Base-by-base conservation (phyloP, 1,140 invertebrate species). In the Eueides isabella region DNA sequence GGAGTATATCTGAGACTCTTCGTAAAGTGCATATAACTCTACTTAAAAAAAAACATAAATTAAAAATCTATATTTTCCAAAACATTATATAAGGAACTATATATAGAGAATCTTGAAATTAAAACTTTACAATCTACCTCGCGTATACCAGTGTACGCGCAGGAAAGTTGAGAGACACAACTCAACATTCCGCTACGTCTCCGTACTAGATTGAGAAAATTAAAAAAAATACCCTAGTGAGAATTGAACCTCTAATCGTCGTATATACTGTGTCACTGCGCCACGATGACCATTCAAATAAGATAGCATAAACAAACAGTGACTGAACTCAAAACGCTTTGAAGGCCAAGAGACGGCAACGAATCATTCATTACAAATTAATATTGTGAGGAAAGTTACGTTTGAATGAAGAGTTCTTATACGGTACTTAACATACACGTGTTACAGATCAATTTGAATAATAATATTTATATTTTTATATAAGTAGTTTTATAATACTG, bases 401-500 rank as follows among this genome's bases (percentile, higher is more conserved):
- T 55, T 55, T 55, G 48, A 55, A 55, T 26, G 23, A 55, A 55
- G 2, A 44, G 16, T 44, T 55, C 11, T 55, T 55, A 26, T 55
- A 55, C 48, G 7, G 19, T 55, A 23, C n/a, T 55, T 55, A 23
- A 55, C 26, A 23, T 55, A 55, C 19, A 55, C 48, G 48, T 55
- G 48, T 55, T 55, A 55, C n/a, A 55, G 9, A 2, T 7, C 26
- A 55, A 55, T 55, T 55, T 55, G 3, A 14, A 55, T 55, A 23
- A 26, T 55, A 55, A 55, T 55, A 55, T 26, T 55, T 55, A 55
- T 26, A 26, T 55, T 55, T 55, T 55, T 26, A 26, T 26, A 55
- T 12, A 23, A 55, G 26, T 55, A 55, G 48, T 55, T 23, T 12
- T 12, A 26, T 55, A 55, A 55, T 55, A 19, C 26, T 23, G 11